These are phyloP conservation scores for Semnornis frantzii DNA, from an alignment of 2,113 vertebrate species.

Conservation along the genomic window DNA sequence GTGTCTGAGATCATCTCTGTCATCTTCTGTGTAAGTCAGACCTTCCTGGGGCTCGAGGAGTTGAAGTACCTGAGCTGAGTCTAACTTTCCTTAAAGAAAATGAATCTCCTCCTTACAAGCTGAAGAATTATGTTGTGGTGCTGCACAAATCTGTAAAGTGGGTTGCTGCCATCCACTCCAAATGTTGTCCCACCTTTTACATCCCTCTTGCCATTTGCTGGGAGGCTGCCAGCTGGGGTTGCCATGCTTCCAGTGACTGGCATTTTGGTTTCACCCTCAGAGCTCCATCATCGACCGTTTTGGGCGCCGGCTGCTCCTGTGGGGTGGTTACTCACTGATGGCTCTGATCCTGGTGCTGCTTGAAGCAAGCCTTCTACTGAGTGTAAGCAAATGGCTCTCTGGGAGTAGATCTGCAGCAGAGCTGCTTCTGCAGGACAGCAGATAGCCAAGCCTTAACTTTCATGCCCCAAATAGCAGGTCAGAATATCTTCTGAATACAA, in stretches of 20 bases:
- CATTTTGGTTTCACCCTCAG: slow-evolving; percentile 43
- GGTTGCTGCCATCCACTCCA: neutral
- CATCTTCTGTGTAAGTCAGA: slow-evolving; percentile 78
- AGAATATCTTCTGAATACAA: neutral
- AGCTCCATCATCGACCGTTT: slow-evolving; percentile 75
- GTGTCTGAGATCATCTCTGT: slow-evolving; percentile 76
- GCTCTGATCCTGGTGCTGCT: slow-evolving; percentile 73
- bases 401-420: neutral
- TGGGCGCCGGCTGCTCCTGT: slow-evolving; percentile 78
- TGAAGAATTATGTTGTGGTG: neutral
- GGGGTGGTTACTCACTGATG: slow-evolving; percentile 81
- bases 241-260: neutral
- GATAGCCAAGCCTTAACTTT: neutral
- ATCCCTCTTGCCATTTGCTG: neutral
- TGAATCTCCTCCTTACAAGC: neutral
- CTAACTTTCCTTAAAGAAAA: neutral
- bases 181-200: neutral
- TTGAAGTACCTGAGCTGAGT: neutral
- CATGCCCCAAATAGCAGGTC: neutral
- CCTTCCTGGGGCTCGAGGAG: neutral
- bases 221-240: neutral
- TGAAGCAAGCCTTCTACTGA: slow-evolving; percentile 71
- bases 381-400: slow-evolving; percentile 60
- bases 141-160: neutral
- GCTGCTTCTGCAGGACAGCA: neutral